Evolutionary conservation across 2,113 vertebrate species (phyloP).

Genomic region (Cynocephalus volans): DNA sequence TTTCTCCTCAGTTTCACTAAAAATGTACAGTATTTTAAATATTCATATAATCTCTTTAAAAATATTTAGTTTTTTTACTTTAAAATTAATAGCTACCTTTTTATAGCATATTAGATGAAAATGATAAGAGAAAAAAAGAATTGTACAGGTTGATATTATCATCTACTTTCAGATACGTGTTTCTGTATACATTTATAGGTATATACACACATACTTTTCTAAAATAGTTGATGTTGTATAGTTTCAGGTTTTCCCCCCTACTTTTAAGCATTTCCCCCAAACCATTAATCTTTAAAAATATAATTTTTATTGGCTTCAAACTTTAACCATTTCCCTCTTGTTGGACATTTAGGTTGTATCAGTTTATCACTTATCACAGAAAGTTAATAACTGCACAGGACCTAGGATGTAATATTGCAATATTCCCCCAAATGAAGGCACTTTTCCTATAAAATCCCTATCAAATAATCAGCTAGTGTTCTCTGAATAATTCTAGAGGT

Average conservation of each 20-base stretch:
- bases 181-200: neutral
- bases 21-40: neutral
- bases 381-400: neutral
- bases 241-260: neutral
- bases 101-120: neutral
- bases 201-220: neutral
- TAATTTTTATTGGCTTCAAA: slow-evolving; percentile 4
- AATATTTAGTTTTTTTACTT: slow-evolving; percentile 23
- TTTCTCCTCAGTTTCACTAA: slow-evolving; percentile 25
- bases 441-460: neutral
- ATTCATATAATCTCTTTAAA: neutral
- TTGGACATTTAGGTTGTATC: neutral
- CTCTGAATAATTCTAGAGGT: neutral
- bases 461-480: slow-evolving; percentile 28
- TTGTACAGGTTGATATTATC: neutral
- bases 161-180: neutral
- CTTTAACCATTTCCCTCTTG: neutral
- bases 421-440: neutral
- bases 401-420: neutral
- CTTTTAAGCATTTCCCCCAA: neutral
- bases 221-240: neutral
- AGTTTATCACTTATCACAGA: neutral
- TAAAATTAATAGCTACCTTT: neutral
- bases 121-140: neutral
- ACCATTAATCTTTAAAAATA: neutral